These are phyloP conservation scores for Melangyna quadrimaculata DNA, from an alignment of 2,888 invertebrate species.

Conservation along the genomic window DNA sequence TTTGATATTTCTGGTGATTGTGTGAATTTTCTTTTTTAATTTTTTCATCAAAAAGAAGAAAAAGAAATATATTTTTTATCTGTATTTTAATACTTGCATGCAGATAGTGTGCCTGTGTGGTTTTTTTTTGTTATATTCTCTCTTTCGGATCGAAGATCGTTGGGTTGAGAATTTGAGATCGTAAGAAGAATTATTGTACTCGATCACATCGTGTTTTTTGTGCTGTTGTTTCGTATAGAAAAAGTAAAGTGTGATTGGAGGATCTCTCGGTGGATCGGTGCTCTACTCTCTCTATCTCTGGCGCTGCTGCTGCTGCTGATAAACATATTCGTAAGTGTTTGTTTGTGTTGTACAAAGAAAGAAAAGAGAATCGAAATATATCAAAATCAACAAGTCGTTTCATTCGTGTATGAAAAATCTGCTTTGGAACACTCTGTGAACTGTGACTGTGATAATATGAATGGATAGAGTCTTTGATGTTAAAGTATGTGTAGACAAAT, in stretches of 20 bases:
- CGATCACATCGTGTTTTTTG: constrained; percentile 31
- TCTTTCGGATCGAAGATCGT: constrained; percentile 26
- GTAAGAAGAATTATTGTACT: constrained; percentile 42
- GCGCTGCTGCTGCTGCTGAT: constrained; percentile 56
- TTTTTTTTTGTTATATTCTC: neutral
- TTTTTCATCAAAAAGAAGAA: constrained; percentile 50
- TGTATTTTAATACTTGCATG: constrained; percentile 29
- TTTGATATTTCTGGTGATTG: constrained; percentile 17
- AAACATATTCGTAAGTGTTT: constrained; percentile 53
- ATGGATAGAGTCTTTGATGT: constrained; percentile 13
- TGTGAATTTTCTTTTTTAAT: constrained; percentile 56
- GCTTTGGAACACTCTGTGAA: neutral
- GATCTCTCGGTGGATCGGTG: neutral
- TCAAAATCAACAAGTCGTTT: constrained; percentile 67
- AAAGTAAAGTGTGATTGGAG: constrained; percentile 8
- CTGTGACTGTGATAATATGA: constrained; percentile 34
- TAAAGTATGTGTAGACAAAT: constrained; percentile 47
- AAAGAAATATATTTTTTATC: constrained; percentile 45
- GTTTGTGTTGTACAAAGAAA: constrained; percentile 29
- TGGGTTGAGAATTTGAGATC: neutral
- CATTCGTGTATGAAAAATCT: constrained; percentile 16
- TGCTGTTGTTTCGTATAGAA: constrained; percentile 4
- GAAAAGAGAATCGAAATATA: constrained; percentile 29
- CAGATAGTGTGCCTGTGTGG: constrained; percentile 11
- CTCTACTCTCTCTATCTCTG: neutral